These are phyloP conservation scores for Sinocyclocheilus rhinocerous DNA, from an alignment of 2,113 vertebrate genomes.

Conservation along the genomic window DNA sequence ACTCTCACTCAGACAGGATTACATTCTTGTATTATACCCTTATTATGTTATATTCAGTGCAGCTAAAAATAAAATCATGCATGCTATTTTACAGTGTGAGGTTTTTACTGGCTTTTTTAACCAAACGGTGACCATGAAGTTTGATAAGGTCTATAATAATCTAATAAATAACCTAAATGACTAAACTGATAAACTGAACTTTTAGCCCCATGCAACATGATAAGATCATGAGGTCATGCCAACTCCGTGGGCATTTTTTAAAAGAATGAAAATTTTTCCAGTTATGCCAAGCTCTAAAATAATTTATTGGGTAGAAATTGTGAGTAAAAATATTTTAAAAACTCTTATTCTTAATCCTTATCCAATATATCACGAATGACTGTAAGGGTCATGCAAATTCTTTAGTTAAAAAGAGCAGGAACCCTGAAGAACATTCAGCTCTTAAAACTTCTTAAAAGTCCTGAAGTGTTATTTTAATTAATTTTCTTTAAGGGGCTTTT, in stretches of 20 bases:
- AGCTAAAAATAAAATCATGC: not conserved
- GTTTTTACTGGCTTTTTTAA: not conserved
- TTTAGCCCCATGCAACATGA: not conserved
- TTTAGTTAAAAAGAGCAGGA: not conserved
- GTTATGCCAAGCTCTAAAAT: not conserved
- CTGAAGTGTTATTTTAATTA: no score
- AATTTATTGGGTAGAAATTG: not conserved
- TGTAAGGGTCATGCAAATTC: not conserved
- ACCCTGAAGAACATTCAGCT: not conserved
- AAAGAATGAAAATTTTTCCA: not conserved
- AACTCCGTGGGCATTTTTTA: not conserved
- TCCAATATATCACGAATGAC: not conserved
- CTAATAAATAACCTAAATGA: not conserved
- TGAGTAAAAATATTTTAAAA: not conserved
- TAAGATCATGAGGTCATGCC: not conserved
- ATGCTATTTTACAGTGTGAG: not conserved
- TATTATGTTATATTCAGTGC: not conserved
- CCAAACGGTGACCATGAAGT: not conserved
- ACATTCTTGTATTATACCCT: not conserved
- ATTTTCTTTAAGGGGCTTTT: no score
- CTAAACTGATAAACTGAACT: no score
- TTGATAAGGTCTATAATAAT: not conserved
- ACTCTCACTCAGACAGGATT: slow-evolving; percentile 55
- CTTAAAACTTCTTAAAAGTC: no score
- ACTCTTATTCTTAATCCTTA: not conserved